These are phyloP conservation scores for Empidonax alnorum DNA, from an alignment of 2,113 vertebrate genomes.

Conservation along the genomic window DNA sequence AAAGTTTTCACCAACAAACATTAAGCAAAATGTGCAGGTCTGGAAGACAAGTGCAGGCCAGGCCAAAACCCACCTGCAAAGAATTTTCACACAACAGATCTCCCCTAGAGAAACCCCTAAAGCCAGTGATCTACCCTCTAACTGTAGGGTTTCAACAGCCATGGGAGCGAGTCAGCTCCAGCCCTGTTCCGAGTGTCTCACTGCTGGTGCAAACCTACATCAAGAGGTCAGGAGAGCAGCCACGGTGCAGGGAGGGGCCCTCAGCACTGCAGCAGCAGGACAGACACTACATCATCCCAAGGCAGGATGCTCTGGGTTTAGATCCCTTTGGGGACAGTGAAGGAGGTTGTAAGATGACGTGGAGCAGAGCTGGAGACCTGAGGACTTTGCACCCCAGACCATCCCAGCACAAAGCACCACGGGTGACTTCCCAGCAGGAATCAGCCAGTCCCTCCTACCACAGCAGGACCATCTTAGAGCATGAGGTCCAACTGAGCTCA, in stretches of 20 bases:
- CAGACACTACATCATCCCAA: background rate
- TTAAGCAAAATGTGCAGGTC: background rate
- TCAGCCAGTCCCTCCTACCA: background rate
- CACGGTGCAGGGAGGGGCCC: background rate
- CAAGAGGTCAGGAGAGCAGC: background rate
- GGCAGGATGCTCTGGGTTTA: background rate
- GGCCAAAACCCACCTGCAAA: background rate
- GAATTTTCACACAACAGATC: background rate
- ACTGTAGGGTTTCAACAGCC: background rate
- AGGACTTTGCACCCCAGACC: fast-evolving
- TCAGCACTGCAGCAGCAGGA: background rate
- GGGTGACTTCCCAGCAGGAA: background rate
- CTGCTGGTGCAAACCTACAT: background rate
- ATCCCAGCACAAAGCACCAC: background rate
- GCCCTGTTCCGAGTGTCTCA: fast-evolving
- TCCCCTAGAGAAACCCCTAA: background rate
- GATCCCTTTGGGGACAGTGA: background rate
- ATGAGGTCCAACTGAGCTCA: background rate
- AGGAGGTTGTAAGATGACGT: background rate
- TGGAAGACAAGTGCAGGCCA: background rate
- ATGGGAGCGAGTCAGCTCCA: background rate
- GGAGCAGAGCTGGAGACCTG: background rate
- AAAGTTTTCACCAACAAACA: background rate
- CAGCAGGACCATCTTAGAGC: background rate
- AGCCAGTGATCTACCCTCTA: background rate